Conservation (phyloP, 2,888 invertebrate genomes). For the Cremastinae sp. region DNA sequence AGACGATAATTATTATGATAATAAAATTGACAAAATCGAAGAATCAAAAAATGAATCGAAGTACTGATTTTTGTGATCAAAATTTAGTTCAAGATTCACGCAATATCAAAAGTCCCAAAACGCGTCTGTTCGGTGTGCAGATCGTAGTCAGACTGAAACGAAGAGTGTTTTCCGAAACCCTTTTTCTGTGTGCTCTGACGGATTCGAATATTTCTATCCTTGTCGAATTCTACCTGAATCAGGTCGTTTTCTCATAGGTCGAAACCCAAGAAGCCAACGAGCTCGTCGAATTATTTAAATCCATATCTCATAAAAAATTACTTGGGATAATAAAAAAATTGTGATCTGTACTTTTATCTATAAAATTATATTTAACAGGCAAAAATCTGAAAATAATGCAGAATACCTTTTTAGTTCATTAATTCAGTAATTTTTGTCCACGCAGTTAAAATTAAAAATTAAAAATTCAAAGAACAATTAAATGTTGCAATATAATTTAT, state of each 20-base stretch:
- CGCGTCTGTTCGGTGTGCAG: slow-evolving; percentile 21
- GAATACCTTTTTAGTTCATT: too few species aligned
- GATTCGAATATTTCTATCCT: slow-evolving; percentile 16
- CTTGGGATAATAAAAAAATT: too few species aligned
- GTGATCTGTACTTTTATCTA: too few species aligned
- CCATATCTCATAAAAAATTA: too few species aligned
- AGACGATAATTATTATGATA: too few species aligned
- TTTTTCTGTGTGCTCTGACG: slow-evolving; percentile 38
- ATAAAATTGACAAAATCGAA: slow-evolving; percentile 1
- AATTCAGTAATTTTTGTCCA: too few species aligned
- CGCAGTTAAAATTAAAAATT: too few species aligned
- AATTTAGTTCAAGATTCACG: background rate
- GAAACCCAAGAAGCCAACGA: slow-evolving; percentile 33
- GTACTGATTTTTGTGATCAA: background rate
- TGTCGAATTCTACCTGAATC: slow-evolving; percentile 44
- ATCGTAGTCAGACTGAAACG: slow-evolving; percentile 46
- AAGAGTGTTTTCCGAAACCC: slow-evolving; percentile 43
- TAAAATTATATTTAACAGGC: too few species aligned
- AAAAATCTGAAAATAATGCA: too few species aligned
- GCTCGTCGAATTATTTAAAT: too few species aligned
- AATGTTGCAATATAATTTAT: too few species aligned
- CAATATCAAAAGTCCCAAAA: slow-evolving; percentile 17
- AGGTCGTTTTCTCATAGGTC: slow-evolving; percentile 44
- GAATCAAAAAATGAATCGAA: background rate
- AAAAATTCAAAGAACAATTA: too few species aligned